phyloP scores from a whole-genome alignment of 1,140 invertebrate species.

The Lucilia sericata region DNA sequence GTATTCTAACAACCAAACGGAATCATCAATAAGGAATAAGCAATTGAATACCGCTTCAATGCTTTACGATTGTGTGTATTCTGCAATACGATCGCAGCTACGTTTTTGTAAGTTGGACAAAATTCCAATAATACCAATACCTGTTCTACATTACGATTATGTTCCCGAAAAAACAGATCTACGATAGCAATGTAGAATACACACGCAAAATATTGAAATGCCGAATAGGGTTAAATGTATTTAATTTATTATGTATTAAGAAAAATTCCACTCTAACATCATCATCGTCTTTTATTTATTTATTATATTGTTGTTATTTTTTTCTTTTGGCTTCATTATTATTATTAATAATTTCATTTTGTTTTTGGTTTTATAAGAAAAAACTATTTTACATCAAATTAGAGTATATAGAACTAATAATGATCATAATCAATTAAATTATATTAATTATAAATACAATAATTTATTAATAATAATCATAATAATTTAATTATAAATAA shows the following conservation, averaged over 20 bases:
- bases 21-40: no score
- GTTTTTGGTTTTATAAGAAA: slow-evolving; percentile 47
- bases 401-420: slow-evolving; percentile 45
- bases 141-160: no score
- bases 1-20: no score
- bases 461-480: slow-evolving; percentile 46
- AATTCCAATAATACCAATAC: no score
- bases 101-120: no score
- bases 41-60: no score
- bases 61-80: no score
- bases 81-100: no score
- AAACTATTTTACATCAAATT: slow-evolving; percentile 49
- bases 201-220: no score
- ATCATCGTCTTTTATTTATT: slow-evolving; percentile 21
- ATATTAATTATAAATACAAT: slow-evolving; percentile 47
- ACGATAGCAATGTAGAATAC: no score
- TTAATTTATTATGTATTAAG: not conserved
- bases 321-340: slow-evolving; percentile 30
- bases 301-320: slow-evolving; percentile 2
- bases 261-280: slow-evolving; percentile 20
- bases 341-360: slow-evolving; percentile 6
- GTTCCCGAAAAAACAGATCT: no score
- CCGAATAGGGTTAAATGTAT: no score
- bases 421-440: slow-evolving; percentile 26
- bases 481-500: slow-evolving; percentile 43